Base-by-base conservation (phyloP, 2,888 invertebrate genomes). In the Cenopis cana region DNA sequence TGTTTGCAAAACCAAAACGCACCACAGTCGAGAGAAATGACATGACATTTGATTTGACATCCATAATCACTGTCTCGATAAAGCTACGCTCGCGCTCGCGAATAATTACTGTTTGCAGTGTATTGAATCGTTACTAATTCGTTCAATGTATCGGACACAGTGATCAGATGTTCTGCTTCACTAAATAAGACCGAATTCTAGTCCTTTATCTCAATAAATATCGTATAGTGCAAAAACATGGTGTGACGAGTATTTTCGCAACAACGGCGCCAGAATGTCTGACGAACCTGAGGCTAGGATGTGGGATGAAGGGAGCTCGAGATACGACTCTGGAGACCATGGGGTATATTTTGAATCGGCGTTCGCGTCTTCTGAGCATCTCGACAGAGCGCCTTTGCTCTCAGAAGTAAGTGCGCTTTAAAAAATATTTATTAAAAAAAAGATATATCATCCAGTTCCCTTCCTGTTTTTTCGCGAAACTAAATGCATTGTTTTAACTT, bases 261-360 rank as follows among this genome's bases (percentile, higher is more conserved):
- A 66, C 49, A 54, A 49, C 65, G 91, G 91, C 90, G 90, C 92
- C 92, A 91, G 91, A 80, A 93, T 93, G 93, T 93, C 93, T 92
- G 93, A 93, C 82, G 93, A 93, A 82, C 84, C 90, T 11, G 93
- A 93, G 76, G 92, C 93, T 73, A 88, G 91, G 78, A 93, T 93
- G 93, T 93, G 93, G 93, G 92, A 93, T 59, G 93, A 93, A 64
- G 91, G 86, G 41, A 85, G 85, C 65, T 88, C 91, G 56, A 82
- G 89, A 71, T 93, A 89, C 77, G 91, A 92, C 74, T 82, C 88
- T 73, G 81, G 89, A 64, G 82, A 82, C 68, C 87, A 86, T 1
- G 91, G 89, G 9, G 84, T 88, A 0, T 93, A 86, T 77, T 93
- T 89, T 74, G 92, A 91, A 76, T 88, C 91, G 0, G 88, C 90